Evolutionary conservation across 2,113 vertebrate species (phyloP), one percentile per base, ranked within the genome.

Genomic region (human (Homo sapiens)): DNA sequence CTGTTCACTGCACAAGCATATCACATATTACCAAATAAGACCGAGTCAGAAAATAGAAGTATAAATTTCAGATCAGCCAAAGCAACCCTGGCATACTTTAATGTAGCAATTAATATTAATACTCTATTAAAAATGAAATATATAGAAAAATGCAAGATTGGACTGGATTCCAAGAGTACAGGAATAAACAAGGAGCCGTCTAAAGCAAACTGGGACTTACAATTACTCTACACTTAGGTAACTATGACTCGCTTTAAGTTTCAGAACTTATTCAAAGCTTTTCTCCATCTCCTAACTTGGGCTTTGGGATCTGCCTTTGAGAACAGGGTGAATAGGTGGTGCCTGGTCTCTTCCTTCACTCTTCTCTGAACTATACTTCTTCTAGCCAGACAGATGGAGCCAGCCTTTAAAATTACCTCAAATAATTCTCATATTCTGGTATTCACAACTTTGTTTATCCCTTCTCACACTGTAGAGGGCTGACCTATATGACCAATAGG

Each of bases 71-170:
- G 27, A 59, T 59, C 16, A 59, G 48, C 55, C 90, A 86, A 90
- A 75, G 81, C 66, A 43, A 85, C 55, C 9, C 6, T 90, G 81
- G 85, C 20, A 85, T 73, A 81, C 38, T 73, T 93, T 75, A 95
- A 90, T 81, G 55, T 5, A 75, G 81, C 86, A 75, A 73, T 52
- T 68, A 95, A 89, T 92, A 55, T 85, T 89, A 95, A 93, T 76
- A 76, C 12, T 68, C 40, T 50, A 70, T 75, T 82, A 78, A 84
- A 90, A 93, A 50, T 76, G 52, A 93, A 81, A 86, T 93, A 73
- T 16, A 70, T 40, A 38, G 66, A 32, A 40, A 79, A 89, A 79
- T 73, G 18, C 30, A 68, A 87, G 59, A 66, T 57, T 73, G 48
- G 40, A 68, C 20, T n/a, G 48, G 35, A 90, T 50, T 20, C 45